Conservation (phyloP, 2,797 vertebrate genomes). For the Dermochelys coriacea region DNA sequence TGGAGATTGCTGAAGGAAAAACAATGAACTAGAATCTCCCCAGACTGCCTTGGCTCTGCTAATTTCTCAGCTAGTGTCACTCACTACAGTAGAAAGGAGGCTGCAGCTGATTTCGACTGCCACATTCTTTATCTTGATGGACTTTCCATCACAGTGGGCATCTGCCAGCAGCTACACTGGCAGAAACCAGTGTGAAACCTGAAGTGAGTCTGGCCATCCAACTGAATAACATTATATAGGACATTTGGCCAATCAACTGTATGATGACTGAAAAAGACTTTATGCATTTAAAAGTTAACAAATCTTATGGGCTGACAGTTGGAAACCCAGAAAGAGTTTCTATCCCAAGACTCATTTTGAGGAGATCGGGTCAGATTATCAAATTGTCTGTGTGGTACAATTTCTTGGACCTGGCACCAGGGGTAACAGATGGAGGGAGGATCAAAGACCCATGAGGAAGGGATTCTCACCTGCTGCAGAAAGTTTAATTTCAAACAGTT, state of each 20-base stretch:
- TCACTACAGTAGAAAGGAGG: neutral
- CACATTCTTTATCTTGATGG: neutral
- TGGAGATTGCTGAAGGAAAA: neutral
- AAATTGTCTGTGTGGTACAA: neutral
- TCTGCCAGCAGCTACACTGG: neutral
- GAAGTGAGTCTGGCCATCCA: neutral
- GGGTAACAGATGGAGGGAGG: neutral
- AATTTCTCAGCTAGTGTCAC: neutral
- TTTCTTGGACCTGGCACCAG: neutral
- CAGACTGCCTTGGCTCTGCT: neutral
- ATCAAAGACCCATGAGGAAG: neutral
- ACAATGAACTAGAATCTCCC: neutral
- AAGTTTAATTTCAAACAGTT: neutral
- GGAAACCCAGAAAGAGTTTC: neutral
- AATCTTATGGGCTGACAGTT: rapidly evolving
- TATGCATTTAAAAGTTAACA: neutral
- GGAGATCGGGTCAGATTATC: neutral
- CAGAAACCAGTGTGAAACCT: neutral
- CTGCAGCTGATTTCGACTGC: neutral
- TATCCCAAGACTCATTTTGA: neutral
- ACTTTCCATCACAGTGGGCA: neutral
- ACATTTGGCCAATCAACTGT: neutral
- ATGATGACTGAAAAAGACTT: neutral
- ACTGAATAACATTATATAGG: neutral
- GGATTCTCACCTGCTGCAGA: neutral